phyloP scores from a whole-genome alignment of 2,113 vertebrate species.

The Illadopsis cleaveri region DNA sequence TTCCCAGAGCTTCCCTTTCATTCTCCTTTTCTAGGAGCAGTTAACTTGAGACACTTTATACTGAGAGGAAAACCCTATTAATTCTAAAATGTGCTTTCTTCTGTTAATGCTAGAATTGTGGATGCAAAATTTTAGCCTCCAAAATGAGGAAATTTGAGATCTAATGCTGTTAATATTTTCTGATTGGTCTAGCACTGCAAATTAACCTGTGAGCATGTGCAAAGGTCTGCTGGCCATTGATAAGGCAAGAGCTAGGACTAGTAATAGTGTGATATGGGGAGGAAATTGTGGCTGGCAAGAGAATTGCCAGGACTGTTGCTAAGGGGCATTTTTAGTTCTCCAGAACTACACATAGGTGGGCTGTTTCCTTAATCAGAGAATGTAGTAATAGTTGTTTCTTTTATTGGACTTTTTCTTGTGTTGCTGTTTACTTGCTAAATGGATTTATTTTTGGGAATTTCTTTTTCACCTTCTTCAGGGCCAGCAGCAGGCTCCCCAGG shows the following conservation, averaged over 20 bases:
- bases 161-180: background rate
- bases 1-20: background rate
- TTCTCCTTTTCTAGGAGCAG: background rate
- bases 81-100: background rate
- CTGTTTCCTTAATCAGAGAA: background rate
- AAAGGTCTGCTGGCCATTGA: background rate
- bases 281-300: background rate
- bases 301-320: background rate
- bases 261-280: background rate
- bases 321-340: background rate
- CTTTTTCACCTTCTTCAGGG: slow-evolving; percentile 45
- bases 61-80: background rate
- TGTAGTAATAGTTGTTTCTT: background rate
- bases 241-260: background rate
- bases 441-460: background rate
- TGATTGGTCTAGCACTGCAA: background rate
- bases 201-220: background rate
- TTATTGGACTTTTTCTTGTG: background rate
- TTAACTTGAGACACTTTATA: background rate
- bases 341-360: background rate
- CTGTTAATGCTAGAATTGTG: background rate
- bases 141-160: background rate
- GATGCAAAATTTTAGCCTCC: background rate
- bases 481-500: slow-evolving; percentile 76
- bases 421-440: background rate